Base-by-base conservation (phyloP, 92 coral and sea anemone species). In the Pocillopora grandis region DNA sequence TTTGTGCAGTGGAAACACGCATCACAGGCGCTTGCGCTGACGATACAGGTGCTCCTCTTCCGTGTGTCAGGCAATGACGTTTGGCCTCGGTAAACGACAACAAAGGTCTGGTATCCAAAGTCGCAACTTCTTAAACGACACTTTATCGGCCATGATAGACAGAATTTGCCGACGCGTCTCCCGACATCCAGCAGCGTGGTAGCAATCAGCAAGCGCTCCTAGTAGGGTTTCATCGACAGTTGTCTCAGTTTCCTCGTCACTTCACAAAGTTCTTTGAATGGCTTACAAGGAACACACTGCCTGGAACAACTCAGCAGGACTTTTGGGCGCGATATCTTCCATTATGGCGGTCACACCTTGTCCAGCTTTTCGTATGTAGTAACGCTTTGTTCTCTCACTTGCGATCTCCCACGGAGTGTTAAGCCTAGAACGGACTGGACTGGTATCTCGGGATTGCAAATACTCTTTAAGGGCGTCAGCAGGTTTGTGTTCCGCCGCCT, bases 341-440 rank as follows among this genome's bases (percentile, higher is more conserved):
- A 89, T 79, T 13, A 89, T 75, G 72, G 92, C 87, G 59, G 79
- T 80, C 42, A 85, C 92, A 80, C 89, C 76, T 82, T 89, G 87
- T 19, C 77, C 84, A 71, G 90, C 90, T 86, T 89, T 85, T 62
- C 89, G 84, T 72, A 80, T 37, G 80, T 85, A 85, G 48, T 75
- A 86, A 18, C 89, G 87, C 61, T 89, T 85, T 16, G 84, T 88
- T 78, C 83, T 89, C 62, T 85, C 92, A 66, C 85, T 80, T 48
- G 89, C 84, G 57, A 36, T 86, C 27, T 85, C 88, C 92, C 81
- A 62, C 42, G 89, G 79, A 80, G 80, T 67, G 86, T 66, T 85
- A 52, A 89, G 84, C 88, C 89, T 89, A 55, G 92, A 89, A 61
- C 87, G 87, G 78, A 89, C 76, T 62, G 87, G 92, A 78, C 92